Evolutionary conservation across 1,140 invertebrate species (phyloP), one percentile per base, ranked within the genome.

Genomic region (Pristionchus pacificus): DNA sequence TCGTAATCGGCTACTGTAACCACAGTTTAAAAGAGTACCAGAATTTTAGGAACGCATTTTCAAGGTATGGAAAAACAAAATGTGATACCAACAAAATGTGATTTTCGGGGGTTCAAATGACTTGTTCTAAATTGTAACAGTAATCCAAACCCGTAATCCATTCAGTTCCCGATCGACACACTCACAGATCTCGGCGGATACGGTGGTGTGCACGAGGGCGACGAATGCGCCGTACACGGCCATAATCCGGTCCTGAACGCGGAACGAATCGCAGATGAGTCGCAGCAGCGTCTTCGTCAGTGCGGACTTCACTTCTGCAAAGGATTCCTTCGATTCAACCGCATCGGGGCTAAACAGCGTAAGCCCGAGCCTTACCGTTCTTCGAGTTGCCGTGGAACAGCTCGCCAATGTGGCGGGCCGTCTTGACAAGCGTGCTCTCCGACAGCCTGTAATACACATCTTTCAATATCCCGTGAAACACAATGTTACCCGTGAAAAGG

Each of bases 101-200:
- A n/a, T n/a, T n/a, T n/a, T n/a, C n/a, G n/a, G n/a, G n/a, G n/a
- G n/a, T n/a, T n/a, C n/a, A n/a, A n/a, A n/a, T n/a, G n/a, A n/a
- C n/a, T n/a, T n/a, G n/a, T n/a, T n/a, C n/a, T n/a, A n/a, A n/a
- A n/a, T n/a, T n/a, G n/a, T n/a, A n/a, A n/a, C n/a, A n/a, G n/a
- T n/a, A n/a, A n/a, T n/a, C n/a, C n/a, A n/a, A n/a, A n/a, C n/a
- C n/a, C 59, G 66, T n/a, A 0, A 69, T 14, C 19, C 14, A 69
- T 68, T 32, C 25, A 38, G 3, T 65, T 14, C 13, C 24, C n/a
- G n/a, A 65, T 64, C 49, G 1, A 49, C n/a, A 65, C n/a, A 79
- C 77, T 72, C 55, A 78, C 77, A 73, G 61, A 78, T 77, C 49
- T 78, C 77, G 32, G 66, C 25, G 25, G 74, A 77, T 30, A 78